Base-by-base conservation (phyloP, 2,888 invertebrate genomes). In the Acrobasis consociella region DNA sequence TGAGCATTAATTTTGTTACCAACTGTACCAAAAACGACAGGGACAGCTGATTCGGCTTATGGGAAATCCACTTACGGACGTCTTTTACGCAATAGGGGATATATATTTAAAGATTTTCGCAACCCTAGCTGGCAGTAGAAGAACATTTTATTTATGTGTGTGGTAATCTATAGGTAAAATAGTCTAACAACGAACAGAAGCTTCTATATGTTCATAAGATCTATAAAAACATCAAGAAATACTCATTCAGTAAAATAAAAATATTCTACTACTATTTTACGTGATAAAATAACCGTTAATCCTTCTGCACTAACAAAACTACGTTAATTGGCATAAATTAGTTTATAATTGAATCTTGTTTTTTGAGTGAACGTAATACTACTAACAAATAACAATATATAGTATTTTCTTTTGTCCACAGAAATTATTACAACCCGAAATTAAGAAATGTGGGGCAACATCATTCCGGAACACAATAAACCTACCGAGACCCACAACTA, bases 381-480 rank as follows among this genome's bases (percentile, higher is more conserved):
- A n/a, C 46, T 10, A 2, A 13, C 13, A 5, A 7, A 5, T 13
- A 46, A n/a, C 5, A 5, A 46, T 13, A 13, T n/a, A 11, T 55
- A 58, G 50, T 50, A 9, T 31, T 39, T 62, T 62, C 42, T 15
- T 64, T 73, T 70, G 62, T 65, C 42, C 55, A 11, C 74, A 74
- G 74, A 68, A 67, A 50, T 55, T 15, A 37, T 10, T 37, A 37
- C n/a, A 22, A 52, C 49, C n/a, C 16, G 15, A 65, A 42, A 42
- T 22, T 68, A 72, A 85, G 86, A 82, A 75, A 87, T 87, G 87
- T 76, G 76, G 84, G 74, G 73, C 65, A 72, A 65, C 71, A 58
- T 68, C 67, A 63, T 70, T 60, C 15, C 51, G 60, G 62, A 66
- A 65, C 62, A 53, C 60, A 63, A 68, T 65, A 31, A 70, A 70